A percentile compares a stretch with the other conserved stretches of the same genome.
phyloP scores from a whole-genome alignment of 2,113 vertebrate species.

The Archilochus colubris region DNA sequence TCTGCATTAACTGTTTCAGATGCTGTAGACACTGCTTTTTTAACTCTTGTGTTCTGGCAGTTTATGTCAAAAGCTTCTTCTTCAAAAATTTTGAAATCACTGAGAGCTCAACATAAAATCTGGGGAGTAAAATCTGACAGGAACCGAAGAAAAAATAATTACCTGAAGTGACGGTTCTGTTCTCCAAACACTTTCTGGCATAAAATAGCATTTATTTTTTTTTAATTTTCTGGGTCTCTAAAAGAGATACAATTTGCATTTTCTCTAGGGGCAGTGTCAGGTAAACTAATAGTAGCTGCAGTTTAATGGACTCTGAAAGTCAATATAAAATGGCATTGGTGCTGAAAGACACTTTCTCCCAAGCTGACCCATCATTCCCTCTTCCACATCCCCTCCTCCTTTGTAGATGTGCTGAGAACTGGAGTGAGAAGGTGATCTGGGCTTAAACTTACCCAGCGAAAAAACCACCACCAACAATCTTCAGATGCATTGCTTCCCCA shows the following conservation, averaged over 20 bases:
- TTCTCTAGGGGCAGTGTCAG: background rate
- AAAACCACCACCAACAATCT: background rate
- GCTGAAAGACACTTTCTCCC: background rate
- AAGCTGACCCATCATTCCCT: fast-evolving
- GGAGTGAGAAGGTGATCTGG: background rate
- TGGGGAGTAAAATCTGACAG: background rate
- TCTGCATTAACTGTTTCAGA: conserved; percentile 37
- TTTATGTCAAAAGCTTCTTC: background rate
- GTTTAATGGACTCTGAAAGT: background rate
- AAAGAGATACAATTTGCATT: background rate
- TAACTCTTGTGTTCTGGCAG: background rate
- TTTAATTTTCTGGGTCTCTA: background rate
- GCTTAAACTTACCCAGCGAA: background rate
- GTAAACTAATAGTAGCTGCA: background rate
- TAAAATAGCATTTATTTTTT: background rate
- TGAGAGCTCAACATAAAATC: background rate
- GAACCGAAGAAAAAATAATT: background rate
- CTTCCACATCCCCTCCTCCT: background rate
- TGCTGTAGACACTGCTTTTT: background rate
- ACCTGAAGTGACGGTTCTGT: background rate
- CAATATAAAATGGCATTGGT: background rate
- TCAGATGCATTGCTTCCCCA: background rate
- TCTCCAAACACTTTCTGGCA: background rate
- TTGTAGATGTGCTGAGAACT: background rate
- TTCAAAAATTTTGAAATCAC: background rate